These are phyloP conservation scores for Gopherus flavomarginatus DNA, from an alignment of 2,113 vertebrate species.

Conservation along the genomic window DNA sequence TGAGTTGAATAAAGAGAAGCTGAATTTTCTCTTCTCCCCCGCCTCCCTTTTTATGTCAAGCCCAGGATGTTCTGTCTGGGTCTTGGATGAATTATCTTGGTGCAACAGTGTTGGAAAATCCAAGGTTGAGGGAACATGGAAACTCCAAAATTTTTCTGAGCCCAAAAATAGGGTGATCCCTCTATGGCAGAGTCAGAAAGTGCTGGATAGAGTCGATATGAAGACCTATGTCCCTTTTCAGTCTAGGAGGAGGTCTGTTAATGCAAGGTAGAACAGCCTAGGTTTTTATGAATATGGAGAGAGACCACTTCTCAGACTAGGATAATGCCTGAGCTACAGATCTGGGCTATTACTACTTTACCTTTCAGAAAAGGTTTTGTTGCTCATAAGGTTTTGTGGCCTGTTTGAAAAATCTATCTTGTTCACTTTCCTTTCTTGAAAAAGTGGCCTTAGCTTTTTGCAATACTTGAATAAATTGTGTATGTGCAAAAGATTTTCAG, in stretches of 20 bases:
- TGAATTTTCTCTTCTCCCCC: not conserved
- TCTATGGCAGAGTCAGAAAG: slow-evolving; percentile 27
- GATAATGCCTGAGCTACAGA: slow-evolving; percentile 55
- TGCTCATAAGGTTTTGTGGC: slow-evolving; percentile 70
- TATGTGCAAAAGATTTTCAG: slow-evolving; percentile 78
- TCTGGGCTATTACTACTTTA: slow-evolving; percentile 60
- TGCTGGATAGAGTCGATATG: slow-evolving; percentile 46
- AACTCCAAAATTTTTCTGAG: slow-evolving; percentile 59
- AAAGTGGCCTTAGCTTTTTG: slow-evolving; percentile 89
- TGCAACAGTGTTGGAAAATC: not conserved
- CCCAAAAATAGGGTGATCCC: slow-evolving; percentile 49
- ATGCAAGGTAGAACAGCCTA: slow-evolving; percentile 66
- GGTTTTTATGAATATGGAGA: slow-evolving; percentile 51
- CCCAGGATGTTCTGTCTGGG: not conserved
- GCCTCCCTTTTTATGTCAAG: not conserved
- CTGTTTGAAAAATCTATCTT: slow-evolving; percentile 72
- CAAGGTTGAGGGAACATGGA: slow-evolving; percentile 48
- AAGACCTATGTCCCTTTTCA: slow-evolving; percentile 47
- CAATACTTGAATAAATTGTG: slow-evolving; percentile 87
- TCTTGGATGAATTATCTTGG: not conserved
- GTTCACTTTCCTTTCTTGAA: slow-evolving; percentile 83
- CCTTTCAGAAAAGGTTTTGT: slow-evolving; percentile 71
- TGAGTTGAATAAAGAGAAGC: not conserved
- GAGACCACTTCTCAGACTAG: slow-evolving; percentile 43
- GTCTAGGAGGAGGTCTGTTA: slow-evolving; percentile 56